Base-by-base conservation (phyloP, 2,888 invertebrate species). In the Caenorhabditis macrosperma region DNA sequence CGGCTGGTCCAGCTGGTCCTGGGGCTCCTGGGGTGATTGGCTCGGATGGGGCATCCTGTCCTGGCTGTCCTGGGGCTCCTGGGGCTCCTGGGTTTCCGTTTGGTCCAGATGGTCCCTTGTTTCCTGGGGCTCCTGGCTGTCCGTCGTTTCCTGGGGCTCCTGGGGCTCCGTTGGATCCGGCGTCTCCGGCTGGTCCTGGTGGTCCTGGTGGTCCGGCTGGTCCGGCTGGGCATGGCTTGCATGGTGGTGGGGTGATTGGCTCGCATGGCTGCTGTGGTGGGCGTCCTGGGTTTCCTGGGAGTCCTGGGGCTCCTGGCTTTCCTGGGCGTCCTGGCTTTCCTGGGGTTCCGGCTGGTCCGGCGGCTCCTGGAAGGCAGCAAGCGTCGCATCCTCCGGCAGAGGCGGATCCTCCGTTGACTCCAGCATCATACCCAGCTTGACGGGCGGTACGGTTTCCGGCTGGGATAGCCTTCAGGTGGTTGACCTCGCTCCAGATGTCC, bases 291-390 rank as follows among this genome's bases (percentile, higher is more conserved):
- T 85, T 86, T 82, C 85, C 85, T 61, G 85, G 85, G 38, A 85
- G 78, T 78, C 86, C 87, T 69, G 85, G 80, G n/a, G 84, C 83
- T 83, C 84, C 85, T 61, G 87, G 87, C 79, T 86, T 86, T 78
- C 86, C 81, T 71, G 81, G 81, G 33, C 78, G 48, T 78, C 81
- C 81, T 54, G 81, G 74, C 69, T 81, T 81, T 81, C 81, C 81
- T 64, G 81, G 81, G 44, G 79, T 75, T 68, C 83, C 83, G 59
- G 81, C 83, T 60, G 83, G 78, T 80, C 82, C 82, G 26, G 82
- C 82, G 48, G 82, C 75, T 82, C 82, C 82, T 67, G 82, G 82
- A 41, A 88, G 82, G 69, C 88, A 88, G 78, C 88, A 88, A 57
- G 86, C 85, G 35, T 86, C 88, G 66, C 88, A 88, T 44, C 81